These are phyloP conservation scores for Hyles euphorbiae DNA, from an alignment of 1,140 invertebrate genomes.

Conservation along the genomic window DNA sequence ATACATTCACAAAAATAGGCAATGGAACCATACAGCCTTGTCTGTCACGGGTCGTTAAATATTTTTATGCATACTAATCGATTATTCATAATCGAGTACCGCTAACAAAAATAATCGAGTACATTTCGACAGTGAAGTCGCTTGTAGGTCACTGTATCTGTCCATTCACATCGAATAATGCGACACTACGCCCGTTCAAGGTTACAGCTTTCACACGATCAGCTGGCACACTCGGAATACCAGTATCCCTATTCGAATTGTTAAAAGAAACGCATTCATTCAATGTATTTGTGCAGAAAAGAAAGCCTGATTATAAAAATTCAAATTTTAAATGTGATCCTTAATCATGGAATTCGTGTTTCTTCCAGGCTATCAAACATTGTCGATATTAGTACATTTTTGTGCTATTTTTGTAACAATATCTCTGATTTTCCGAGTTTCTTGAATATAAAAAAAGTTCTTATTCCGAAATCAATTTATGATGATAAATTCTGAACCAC, in stretches of 20 bases:
- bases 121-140: conserved; percentile 41
- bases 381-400: too few relatives aligned
- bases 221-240: conserved; percentile 31
- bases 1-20: too few relatives aligned
- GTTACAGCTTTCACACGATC: conserved; percentile 56
- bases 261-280: background rate
- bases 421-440: too few relatives aligned
- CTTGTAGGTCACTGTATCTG: conserved; percentile 41
- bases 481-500: too few relatives aligned
- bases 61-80: too few relatives aligned
- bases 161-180: conserved; percentile 39
- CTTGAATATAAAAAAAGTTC: too few relatives aligned
- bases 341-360: too few relatives aligned
- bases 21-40: too few relatives aligned
- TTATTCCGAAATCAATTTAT: too few relatives aligned
- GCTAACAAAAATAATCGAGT: conserved; percentile 45
- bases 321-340: background rate
- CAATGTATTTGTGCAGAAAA: background rate
- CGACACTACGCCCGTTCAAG: conserved; percentile 47
- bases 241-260: background rate
- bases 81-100: conserved; percentile 19
- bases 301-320: background rate
- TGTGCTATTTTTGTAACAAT: too few relatives aligned
- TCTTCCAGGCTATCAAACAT: too few relatives aligned
- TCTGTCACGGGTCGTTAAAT: too few relatives aligned